Conservation (phyloP, 1,140 invertebrate genomes). For the Achatina immaculata region DNA sequence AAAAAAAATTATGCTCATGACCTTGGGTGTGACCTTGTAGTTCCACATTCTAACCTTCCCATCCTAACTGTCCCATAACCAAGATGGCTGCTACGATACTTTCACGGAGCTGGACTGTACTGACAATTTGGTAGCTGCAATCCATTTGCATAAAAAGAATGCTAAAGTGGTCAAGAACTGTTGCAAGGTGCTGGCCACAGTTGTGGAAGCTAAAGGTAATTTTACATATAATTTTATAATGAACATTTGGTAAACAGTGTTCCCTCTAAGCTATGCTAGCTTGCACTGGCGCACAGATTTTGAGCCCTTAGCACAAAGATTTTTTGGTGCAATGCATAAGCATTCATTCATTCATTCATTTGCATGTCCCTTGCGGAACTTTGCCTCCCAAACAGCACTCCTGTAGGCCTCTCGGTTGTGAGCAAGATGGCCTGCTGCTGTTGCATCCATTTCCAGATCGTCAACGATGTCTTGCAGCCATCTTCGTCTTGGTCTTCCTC, state of each 20-base stretch:
- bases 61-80: not conserved
- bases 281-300: not conserved
- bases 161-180: constrained; percentile 68
- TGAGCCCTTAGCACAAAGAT: not conserved
- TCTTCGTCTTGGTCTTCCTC: too few relatives aligned
- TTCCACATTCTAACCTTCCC: too few relatives aligned
- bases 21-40: too few relatives aligned
- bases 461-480: too few relatives aligned
- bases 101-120: constrained; percentile 63
- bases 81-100: constrained; percentile 60
- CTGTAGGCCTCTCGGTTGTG: too few relatives aligned
- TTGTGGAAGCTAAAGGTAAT: constrained; percentile 68
- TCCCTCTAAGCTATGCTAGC: too few relatives aligned
- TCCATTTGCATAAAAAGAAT: constrained; percentile 58
- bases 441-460: too few relatives aligned
- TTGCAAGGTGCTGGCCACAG: constrained; percentile 63
- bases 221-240: not conserved
- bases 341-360: too few relatives aligned
- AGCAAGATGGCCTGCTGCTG: too few relatives aligned
- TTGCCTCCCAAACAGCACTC: too few relatives aligned
- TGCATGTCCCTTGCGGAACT: too few relatives aligned
- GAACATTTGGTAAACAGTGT: not conserved
- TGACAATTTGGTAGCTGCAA: constrained; percentile 55
- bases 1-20: too few relatives aligned
- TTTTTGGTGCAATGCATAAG: not conserved